phyloP scores from a whole-genome alignment of 1,140 invertebrate species.

The Cardiocondyla obscurior region DNA sequence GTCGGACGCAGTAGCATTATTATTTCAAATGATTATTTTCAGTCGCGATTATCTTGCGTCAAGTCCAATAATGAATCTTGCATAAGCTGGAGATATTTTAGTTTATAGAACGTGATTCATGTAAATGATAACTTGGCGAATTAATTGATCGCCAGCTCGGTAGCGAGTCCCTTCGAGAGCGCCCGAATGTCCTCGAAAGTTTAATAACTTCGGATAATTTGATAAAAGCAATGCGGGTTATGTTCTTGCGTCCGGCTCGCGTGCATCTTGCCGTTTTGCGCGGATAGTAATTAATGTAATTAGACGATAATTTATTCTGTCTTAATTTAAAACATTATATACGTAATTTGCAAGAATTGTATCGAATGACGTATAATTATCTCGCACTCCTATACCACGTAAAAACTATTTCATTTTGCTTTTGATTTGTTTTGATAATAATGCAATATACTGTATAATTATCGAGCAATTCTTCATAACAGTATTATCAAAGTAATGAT shows the following conservation, averaged over 20 bases:
- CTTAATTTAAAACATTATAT: neutral
- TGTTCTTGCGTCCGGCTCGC: neutral
- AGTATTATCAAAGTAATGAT: neutral
- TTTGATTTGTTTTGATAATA: neutral
- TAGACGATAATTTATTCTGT: neutral
- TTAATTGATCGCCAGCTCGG: constrained; percentile 4
- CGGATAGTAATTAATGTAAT: neutral
- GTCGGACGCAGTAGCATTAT: constrained; percentile 49
- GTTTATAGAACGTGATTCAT: neutral
- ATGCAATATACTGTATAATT: neutral
- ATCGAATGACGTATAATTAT: constrained; percentile 3
- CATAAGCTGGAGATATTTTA: constrained; percentile 43
- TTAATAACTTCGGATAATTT: constrained; percentile 8
- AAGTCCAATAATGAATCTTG: constrained; percentile 10
- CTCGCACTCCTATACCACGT: neutral
- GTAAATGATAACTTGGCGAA: constrained; percentile 28
- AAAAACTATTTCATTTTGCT: neutral
- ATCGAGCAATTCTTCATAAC: neutral
- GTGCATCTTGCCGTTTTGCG: neutral
- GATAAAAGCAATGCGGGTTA: constrained; percentile 10
- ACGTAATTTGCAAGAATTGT: neutral
- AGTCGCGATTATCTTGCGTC: constrained; percentile 32
- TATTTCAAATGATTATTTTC: constrained; percentile 37
- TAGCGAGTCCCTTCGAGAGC: neutral
- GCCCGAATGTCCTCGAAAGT: neutral